phyloP scores from a whole-genome alignment of 92 coral and sea anemone genomes.

The Siderastrea radians region DNA sequence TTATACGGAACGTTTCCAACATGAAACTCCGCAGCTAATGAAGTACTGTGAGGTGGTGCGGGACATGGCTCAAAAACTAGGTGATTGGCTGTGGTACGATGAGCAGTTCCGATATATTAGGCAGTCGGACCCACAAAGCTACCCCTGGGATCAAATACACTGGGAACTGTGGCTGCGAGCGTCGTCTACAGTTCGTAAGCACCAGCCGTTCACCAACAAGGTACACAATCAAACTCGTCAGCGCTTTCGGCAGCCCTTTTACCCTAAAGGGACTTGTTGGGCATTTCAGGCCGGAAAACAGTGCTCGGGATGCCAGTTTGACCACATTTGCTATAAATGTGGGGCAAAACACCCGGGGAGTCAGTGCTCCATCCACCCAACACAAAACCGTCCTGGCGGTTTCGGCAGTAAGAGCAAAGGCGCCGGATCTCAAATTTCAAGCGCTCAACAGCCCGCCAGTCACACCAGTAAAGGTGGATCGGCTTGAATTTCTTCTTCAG shows the following conservation, averaged over 20 bases:
- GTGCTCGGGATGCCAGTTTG: constrained; percentile 13
- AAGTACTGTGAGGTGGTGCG: neutral
- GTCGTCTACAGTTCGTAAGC: neutral
- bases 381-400: neutral
- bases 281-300: neutral
- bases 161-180: neutral
- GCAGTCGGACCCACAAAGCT: neutral
- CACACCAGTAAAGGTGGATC: constrained; percentile 33
- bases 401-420: neutral
- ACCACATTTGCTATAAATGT: constrained; percentile 26
- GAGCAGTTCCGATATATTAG: neutral
- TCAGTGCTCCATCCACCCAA: neutral
- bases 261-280: neutral
- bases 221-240: neutral
- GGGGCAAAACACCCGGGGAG: constrained; percentile 1
- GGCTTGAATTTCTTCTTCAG: constrained; percentile 12
- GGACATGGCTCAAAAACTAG: neutral
- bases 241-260: neutral
- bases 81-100: constrained; percentile 8
- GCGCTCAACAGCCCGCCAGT: constrained; percentile 29
- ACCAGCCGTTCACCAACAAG: neutral
- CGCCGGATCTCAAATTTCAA: neutral
- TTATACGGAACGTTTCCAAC: neutral
- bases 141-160: constrained; percentile 2
- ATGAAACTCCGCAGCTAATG: neutral